phyloP scores from a whole-genome alignment of 1,140 invertebrate species.

The Himalopsyche phryganea region DNA sequence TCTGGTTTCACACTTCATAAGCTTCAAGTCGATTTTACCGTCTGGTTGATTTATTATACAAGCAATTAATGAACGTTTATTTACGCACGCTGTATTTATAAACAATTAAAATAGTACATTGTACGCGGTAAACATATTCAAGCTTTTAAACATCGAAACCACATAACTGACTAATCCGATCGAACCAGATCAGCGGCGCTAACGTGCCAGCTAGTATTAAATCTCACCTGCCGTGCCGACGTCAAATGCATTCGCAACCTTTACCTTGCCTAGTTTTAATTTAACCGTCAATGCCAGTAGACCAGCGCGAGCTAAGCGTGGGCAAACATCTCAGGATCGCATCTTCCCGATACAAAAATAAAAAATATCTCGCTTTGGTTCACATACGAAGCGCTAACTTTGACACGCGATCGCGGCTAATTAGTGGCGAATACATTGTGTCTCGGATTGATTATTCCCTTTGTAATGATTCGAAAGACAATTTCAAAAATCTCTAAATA shows the following conservation, averaged over 20 bases:
- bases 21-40: too few species aligned
- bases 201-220: background rate
- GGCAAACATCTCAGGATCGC: background rate
- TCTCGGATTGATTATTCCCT: conserved; percentile 1
- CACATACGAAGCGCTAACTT: background rate
- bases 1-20: too few species aligned
- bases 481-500: conserved; percentile 19
- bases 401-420: background rate
- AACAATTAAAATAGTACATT: too few species aligned
- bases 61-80: too few species aligned
- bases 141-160: background rate
- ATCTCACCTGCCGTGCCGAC: background rate
- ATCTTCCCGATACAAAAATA: conserved; percentile 1
- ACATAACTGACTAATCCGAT: background rate
- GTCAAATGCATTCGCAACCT: conserved; percentile 6
- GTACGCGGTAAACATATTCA: too few species aligned
- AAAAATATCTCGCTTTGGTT: background rate
- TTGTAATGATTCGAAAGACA: conserved; percentile 22
- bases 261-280: conserved; percentile 21
- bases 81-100: too few species aligned
- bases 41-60: too few species aligned
- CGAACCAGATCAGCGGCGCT: background rate
- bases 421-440: background rate
- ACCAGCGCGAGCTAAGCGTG: conserved; percentile 1
- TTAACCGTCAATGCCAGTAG: conserved; percentile 21